Percentiles rank a stretch among this genome's conserved stretches.
phyloP scores from a whole-genome alignment of 2,113 vertebrate genomes.

The Dermatemys mawii region DNA sequence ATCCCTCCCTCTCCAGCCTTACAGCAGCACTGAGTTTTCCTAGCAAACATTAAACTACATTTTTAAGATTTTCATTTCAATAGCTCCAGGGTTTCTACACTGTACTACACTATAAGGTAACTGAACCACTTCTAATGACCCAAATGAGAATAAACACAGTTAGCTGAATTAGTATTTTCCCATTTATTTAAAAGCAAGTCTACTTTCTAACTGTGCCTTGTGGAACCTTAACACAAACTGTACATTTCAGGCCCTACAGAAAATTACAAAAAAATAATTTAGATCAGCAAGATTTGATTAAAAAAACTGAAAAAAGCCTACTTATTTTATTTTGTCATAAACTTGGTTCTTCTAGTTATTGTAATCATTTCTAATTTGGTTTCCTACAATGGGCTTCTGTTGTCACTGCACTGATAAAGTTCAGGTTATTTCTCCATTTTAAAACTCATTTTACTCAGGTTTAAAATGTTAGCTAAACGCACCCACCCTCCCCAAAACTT shows the following conservation, averaged over 20 bases:
- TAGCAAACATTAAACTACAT: slow-evolving; percentile 2
- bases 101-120: neutral
- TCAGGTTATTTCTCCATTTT: neutral
- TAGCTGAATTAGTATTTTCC: slow-evolving; percentile 27
- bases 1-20: neutral
- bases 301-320: neutral
- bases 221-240: neutral
- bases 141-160: slow-evolving; percentile 22
- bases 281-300: neutral
- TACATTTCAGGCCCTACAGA: neutral
- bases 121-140: slow-evolving; percentile 35
- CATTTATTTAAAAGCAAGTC: neutral
- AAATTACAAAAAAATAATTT: neutral
- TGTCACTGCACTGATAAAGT: neutral
- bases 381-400: neutral
- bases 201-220: neutral
- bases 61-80: slow-evolving; percentile 4
- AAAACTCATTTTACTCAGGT: neutral
- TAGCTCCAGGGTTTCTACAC: slow-evolving; percentile 1
- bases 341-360: neutral
- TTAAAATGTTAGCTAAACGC: neutral
- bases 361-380: neutral
- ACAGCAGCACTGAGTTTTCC: neutral
- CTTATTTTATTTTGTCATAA: neutral
- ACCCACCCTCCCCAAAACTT: neutral